Base-by-base conservation (phyloP, 37 sponge, comb jelly and placozoan genomes). In the Theonella swinhoei region DNA sequence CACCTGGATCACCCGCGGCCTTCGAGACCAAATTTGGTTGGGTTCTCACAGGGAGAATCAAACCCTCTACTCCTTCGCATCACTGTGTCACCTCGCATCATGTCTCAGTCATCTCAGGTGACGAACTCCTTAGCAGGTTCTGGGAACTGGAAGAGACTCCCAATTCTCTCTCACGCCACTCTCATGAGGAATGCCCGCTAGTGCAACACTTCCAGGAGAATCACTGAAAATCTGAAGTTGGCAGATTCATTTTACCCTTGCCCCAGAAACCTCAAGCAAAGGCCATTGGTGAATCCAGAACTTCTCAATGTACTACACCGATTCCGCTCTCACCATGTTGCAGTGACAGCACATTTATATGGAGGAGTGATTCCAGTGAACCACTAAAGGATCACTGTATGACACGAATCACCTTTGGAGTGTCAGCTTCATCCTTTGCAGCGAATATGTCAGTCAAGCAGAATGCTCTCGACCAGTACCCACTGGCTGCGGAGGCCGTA, bases 71-170 rank as follows among this genome's bases (percentile, higher is more conserved):
- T 19, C 0, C 37, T 29, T 25, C 83, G 25, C 62, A 63, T 8
- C 24, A 28, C n/a, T n/a, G 1, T 39, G 65, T 82, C 26, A 42
- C 83, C 30, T 33, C 83, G 7, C 64, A 64, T 64, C 74, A 82
- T 32, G 66, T 32, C 19, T 29, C 41, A 7, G 70, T 62, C 25
- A 25, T 47, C 62, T 80, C 60, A 31, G 58, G 61, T 32, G 78
- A 85, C 40, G 86, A 85, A 35, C 58, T 77, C 35, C 86, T 85
- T 4, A 60, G 62, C 24, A 85, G 60, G 79, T 85, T 85, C 64
- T 85, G 86, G 86, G 78, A 85, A 42, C 77, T 85, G 70, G 78
- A 85, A 35, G 86, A 85, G 70, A 28, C 62, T 5, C 86, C 86
- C 17, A 30, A 42, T 35, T 39, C 35, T 43, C 37, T 39, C 24